phyloP scores from a whole-genome alignment of 2,888 invertebrate species.

The Mellilla xanthometata region DNA sequence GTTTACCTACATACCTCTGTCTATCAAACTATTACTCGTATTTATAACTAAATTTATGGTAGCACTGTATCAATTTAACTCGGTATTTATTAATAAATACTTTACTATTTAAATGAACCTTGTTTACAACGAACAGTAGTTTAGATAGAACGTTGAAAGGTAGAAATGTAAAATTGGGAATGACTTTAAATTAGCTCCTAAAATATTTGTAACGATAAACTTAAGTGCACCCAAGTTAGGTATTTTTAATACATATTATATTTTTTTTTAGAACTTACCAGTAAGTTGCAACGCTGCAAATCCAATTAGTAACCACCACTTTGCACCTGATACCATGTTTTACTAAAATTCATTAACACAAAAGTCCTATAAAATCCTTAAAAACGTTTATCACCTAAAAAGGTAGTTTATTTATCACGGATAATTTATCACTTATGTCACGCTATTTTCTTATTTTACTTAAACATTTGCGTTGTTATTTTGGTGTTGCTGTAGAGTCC shows the following conservation, averaged over 20 bases:
- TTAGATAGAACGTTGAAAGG: too few relatives aligned
- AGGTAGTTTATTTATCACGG: too few relatives aligned
- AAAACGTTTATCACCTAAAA: not conserved
- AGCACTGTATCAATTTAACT: too few relatives aligned
- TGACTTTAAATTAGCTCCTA: too few relatives aligned
- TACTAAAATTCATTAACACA: not conserved
- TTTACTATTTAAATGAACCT: too few relatives aligned
- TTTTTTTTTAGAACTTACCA: constrained; percentile 45
- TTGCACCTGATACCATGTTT: constrained; percentile 59
- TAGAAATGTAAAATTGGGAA: too few relatives aligned
- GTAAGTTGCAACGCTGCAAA: constrained; percentile 61
- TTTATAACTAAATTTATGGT: not conserved
- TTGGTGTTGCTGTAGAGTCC: constrained; percentile 8
- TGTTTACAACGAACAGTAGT: too few relatives aligned
- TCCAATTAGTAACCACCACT: constrained; percentile 70
- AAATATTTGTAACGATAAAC: too few relatives aligned
- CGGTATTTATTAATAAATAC: too few relatives aligned
- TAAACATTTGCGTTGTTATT: constrained; percentile 7
- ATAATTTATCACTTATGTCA: not conserved
- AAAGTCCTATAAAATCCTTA: not conserved
- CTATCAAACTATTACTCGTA: not conserved
- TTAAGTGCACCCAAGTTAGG: too few relatives aligned
- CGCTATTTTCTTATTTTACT: too few relatives aligned
- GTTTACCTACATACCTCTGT: not conserved
- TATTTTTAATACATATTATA: too few relatives aligned